Base-by-base conservation (phyloP, 2,888 invertebrate genomes). In the Caenorhabditis angaria region DNA sequence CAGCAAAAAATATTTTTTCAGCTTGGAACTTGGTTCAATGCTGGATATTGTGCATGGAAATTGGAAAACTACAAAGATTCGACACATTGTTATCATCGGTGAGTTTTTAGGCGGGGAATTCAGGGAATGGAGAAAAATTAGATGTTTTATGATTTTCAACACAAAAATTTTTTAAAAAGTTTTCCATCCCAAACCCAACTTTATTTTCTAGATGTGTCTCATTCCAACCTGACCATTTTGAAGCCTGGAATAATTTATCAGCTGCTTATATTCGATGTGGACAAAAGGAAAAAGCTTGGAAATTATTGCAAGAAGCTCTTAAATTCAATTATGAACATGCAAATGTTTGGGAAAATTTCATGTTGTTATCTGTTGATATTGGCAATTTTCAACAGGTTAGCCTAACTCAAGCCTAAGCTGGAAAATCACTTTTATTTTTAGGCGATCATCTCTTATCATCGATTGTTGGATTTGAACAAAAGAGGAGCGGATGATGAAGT, bases 171-270 rank as follows among this genome's bases (percentile, higher is more conserved):
- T 56, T 8, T 24, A n/a, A n/a, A 14, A 6, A 35, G 6, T 35
- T 35, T 10, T 35, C 35, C 8, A 14, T 35, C 14, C 14, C 8
- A 24, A 51, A 53, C 2, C 25, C 1, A 20, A 12, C n/a, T n/a
- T 41, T 67, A 48, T 47, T n/a, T n/a, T n/a, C n/a, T n/a, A 70
- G 78, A 48, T 85, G 85, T 62, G 83, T 83, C 18, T 73, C 72
- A 32, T 74, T 87, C 32, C 87, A 87, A 57, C 87, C 87, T 22
- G 85, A 85, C 32, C 93, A 93, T 63, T 97, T 94, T 88, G 96
- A 97, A 89, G 95, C 95, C 0, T 99, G 97, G 99, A 97, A 95
- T 89, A 99, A 99, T 88, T 90, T 99, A 68, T 94, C 95, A 18
- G 94, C 96, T 87, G 94, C 94, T 2, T 94, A 96, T 83, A 92